Evolutionary conservation across 2,113 vertebrate genomes (phyloP).

Genomic region (Phoxinus phoxinus): DNA sequence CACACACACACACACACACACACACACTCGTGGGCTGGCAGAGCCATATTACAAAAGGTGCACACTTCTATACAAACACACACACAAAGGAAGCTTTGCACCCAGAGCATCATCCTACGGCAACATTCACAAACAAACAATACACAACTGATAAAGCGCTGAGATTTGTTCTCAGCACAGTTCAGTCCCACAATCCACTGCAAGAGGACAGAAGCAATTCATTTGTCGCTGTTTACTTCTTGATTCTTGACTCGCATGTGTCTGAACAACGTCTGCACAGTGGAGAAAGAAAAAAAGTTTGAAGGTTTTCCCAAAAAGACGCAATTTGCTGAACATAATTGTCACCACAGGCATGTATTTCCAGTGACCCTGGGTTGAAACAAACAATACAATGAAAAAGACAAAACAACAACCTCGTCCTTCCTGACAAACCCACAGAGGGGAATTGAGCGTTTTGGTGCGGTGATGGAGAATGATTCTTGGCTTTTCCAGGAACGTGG

Average conservation of each 20-base stretch:
- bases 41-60: conserved; percentile 34
- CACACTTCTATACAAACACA: conserved; percentile 25
- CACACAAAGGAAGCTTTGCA: conserved; percentile 44
- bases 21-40: conserved; percentile 34
- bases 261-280: neutral
- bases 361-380: neutral
- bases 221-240: neutral
- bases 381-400: neutral
- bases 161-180: conserved; percentile 36
- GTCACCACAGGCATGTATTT: neutral
- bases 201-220: neutral
- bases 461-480: neutral
- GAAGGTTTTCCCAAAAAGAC: neutral
- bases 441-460: neutral
- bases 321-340: neutral
- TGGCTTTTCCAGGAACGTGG: neutral
- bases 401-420: neutral
- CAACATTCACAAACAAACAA: conserved; percentile 55
- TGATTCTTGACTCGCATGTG: neutral
- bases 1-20: conserved; percentile 44
- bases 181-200: conserved; percentile 33
- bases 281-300: neutral
- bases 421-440: neutral
- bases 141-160: conserved; percentile 33
- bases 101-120: neutral